Evolutionary conservation across 2,113 vertebrate genomes (phyloP).

Genomic region (Pipra filicauda): DNA sequence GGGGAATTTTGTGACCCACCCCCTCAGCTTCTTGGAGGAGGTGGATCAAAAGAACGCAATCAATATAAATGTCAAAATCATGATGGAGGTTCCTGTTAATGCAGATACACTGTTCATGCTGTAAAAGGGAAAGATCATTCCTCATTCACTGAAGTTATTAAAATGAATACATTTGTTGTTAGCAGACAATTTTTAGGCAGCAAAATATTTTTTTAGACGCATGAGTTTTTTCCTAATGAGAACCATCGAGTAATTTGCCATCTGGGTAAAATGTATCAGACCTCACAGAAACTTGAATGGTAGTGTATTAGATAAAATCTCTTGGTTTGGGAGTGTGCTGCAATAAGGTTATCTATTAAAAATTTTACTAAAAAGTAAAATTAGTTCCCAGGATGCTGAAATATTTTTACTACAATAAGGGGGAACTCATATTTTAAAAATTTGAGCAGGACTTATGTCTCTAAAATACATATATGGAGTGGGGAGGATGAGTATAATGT

Average conservation of each 20-base stretch:
- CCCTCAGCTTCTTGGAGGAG: background rate
- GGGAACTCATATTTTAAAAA: background rate
- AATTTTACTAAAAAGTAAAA: background rate
- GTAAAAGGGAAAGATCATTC: background rate
- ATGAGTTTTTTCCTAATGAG: background rate
- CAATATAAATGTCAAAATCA: background rate
- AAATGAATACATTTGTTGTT: background rate
- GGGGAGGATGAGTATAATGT: background rate
- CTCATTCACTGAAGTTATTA: background rate
- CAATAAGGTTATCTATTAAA: background rate
- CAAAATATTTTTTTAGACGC: background rate
- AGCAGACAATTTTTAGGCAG: background rate
- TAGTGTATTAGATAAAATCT: background rate
- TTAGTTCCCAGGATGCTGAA: background rate
- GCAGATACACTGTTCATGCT: fast-evolving
- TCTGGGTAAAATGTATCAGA: background rate
- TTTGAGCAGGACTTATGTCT: background rate
- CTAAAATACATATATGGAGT: background rate
- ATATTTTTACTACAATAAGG: background rate
- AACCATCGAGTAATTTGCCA: background rate
- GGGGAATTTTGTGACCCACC: background rate
- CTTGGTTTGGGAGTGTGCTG: background rate
- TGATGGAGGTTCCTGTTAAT: background rate
- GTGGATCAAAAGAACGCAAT: background rate
- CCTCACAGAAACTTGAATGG: background rate